Evolutionary conservation across 2,797 vertebrate species (phyloP), one percentile per base, ranked within the genome.

Genomic region (Sebastes reedi): DNA sequence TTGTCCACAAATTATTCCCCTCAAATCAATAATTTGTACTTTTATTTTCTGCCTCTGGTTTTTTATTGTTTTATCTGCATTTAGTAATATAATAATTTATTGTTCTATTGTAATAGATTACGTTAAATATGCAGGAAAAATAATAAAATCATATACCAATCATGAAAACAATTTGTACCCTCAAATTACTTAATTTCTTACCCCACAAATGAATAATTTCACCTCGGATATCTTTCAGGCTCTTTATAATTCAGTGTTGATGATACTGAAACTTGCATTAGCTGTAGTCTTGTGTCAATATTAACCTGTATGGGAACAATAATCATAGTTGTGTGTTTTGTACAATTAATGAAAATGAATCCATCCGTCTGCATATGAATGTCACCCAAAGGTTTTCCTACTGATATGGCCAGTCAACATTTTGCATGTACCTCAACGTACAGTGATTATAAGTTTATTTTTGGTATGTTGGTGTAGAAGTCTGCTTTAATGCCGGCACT

Each of bases 31-130:
- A 34, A 42, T 46, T 13, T 61, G 2, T 34, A 5, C 3, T 65
- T 58, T 4, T 24, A 25, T 24, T 58, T 24, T 10, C 20, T 54
- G 13, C 4, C 14, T 46, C 24, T 39, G 4, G 3, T 39, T 24
- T n/a, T 18, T 74, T 30, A 39, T 6, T n/a, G 2, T 79, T 75
- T 60, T 59, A 27, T 79, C 16, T 81, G 14, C 84, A 32, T 56
- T 61, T 68, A 80, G 2, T 32, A 30, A 36, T 36, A 25, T 52
- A 22, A 25, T 25, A 59, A 67, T 50, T 6, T 24, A 65, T 78
- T 72, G 2, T 67, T 42, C 1, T 56, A 3, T 9, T 67, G 8
- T 54, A 67, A 67, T 69, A n/a, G 13, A 55, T 56, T 14, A 25
- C 9, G 1, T 36, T 32, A 10, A 72, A 72, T 60, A 72, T 29